Evolutionary conservation across 1,140 invertebrate genomes (phyloP), one percentile per base, ranked within the genome.

Genomic region (Apolygus lucorum): DNA sequence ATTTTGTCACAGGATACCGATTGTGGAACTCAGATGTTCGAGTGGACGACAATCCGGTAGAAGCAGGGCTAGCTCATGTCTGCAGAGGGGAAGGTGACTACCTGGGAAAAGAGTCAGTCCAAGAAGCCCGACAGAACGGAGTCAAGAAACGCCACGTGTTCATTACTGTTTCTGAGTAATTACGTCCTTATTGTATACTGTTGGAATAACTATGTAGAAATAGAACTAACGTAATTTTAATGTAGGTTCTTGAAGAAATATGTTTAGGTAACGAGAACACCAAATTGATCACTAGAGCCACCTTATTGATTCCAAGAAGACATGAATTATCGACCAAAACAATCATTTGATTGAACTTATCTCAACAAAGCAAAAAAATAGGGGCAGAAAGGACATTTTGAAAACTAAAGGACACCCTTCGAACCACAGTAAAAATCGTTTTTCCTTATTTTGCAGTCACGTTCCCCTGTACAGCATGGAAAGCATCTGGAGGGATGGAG

Each of bases 11-110:
- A 91, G 89, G 92, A 59, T 91, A 90, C 77, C 89, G 91, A 74
- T 81, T 94, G 65, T 93, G 92, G 91, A 90, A 92, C 75, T 80
- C 82, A 17, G 92, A 95, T 80, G 76, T 94, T 11, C 83, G 92
- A 70, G 78, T 86, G 1, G 90, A 93, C 76, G 92, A 95, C 75
- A 92, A 89, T 72, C 92, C 92, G 0, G 77, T 95, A 1, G 92
- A 96, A 81, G 90, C 91, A 0, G 88, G 88, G 52, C 81, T 96
- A 42, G 85, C 79, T 14, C 89, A 89, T 73, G 84, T 88, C 0
- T 95, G 92, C 77, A 83, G 91, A 73, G 86, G 86, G 70, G 81
- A 84, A 27, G 88, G 86, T 1, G 82, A 87, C 13, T 96, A 93
- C 76, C 81, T 89, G 34, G 93, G 93, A 13, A 88, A 90, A 74